These are phyloP conservation scores for Dicrostonyx torquatus DNA, from an alignment of 2,797 vertebrate species.

Conservation along the genomic window DNA sequence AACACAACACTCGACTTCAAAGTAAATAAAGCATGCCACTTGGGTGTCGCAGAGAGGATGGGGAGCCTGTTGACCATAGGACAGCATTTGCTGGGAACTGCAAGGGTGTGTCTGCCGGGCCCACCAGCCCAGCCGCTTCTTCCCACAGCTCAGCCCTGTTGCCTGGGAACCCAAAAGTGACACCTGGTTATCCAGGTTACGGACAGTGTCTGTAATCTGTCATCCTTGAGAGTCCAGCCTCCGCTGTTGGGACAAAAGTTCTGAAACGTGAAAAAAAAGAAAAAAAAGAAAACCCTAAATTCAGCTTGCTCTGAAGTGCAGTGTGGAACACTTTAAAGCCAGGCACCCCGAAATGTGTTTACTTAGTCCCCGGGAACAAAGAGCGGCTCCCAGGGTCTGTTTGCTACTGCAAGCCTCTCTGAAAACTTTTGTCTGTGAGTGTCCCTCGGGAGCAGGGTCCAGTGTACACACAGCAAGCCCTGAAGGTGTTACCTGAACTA, in stretches of 20 bases:
- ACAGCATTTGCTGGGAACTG: not conserved
- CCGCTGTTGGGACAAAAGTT: slow-evolving; percentile 73
- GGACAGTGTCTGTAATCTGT: slow-evolving; percentile 64
- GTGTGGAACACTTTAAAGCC: slow-evolving; percentile 62
- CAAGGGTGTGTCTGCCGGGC: not conserved
- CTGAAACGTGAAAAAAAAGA: not conserved
- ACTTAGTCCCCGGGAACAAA: slow-evolving; percentile 31
- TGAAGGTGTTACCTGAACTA: slow-evolving; percentile 75
- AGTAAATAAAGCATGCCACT: not conserved
- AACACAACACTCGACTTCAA: slow-evolving; percentile 62
- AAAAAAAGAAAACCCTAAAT: not conserved
- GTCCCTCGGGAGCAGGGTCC: slow-evolving; percentile 47
- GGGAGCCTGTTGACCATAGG: not conserved
- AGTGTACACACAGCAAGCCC: slow-evolving; percentile 38
- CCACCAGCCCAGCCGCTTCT: slow-evolving; percentile 57
- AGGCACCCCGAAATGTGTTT: slow-evolving; percentile 64
- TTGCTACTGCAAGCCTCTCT: slow-evolving; percentile 57
- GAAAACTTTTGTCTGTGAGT: slow-evolving; percentile 64
- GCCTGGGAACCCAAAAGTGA: slow-evolving; percentile 53
- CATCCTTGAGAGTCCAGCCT: slow-evolving; percentile 74
- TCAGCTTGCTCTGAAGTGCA: slow-evolving; percentile 62
- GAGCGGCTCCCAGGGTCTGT: slow-evolving; percentile 16
- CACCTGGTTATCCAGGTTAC: slow-evolving; percentile 72
- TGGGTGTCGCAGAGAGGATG: slow-evolving; percentile 26
- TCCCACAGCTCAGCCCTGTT: slow-evolving; percentile 36